Conservation (phyloP, 1,140 invertebrate genomes). For the Aleiodes sp. region DNA sequence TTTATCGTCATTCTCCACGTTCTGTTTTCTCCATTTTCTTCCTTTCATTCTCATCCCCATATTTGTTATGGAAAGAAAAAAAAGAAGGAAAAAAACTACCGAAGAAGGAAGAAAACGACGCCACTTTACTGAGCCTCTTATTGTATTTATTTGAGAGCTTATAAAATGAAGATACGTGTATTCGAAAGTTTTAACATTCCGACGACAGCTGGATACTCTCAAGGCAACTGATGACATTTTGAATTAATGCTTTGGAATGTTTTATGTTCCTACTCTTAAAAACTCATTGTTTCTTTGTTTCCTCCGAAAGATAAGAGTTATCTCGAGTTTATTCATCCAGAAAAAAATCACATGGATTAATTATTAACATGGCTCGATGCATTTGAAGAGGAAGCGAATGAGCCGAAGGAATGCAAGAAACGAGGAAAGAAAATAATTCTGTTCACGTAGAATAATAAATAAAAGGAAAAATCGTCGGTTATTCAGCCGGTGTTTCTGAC, state of each 20-base stretch:
- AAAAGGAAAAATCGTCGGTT: too few species aligned
- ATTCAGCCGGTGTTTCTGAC: not conserved
- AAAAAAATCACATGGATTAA: constrained; percentile 9
- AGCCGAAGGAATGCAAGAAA: not conserved
- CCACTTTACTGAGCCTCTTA: too few species aligned
- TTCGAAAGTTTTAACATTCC: constrained; percentile 16
- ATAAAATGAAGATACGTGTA: too few species aligned
- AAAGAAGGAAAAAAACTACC: too few species aligned
- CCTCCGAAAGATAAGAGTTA: not conserved
- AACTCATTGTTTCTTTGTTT: not conserved
- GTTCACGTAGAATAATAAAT: not conserved
- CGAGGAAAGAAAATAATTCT: too few species aligned
- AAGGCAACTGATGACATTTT: constrained; percentile 16
- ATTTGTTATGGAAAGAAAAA: too few species aligned
- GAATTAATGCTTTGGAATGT: not conserved
- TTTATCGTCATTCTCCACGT: too few species aligned
- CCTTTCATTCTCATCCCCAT: too few species aligned
- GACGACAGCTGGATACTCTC: constrained; percentile 8
- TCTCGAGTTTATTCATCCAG: not conserved
- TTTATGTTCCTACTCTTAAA: not conserved
- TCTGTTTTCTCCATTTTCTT: too few species aligned
- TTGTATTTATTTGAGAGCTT: too few species aligned
- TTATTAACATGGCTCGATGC: not conserved
- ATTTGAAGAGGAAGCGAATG: not conserved
- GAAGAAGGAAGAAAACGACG: too few species aligned